Conservation (phyloP, 2,888 invertebrate genomes). For the Aquatica leii region DNA sequence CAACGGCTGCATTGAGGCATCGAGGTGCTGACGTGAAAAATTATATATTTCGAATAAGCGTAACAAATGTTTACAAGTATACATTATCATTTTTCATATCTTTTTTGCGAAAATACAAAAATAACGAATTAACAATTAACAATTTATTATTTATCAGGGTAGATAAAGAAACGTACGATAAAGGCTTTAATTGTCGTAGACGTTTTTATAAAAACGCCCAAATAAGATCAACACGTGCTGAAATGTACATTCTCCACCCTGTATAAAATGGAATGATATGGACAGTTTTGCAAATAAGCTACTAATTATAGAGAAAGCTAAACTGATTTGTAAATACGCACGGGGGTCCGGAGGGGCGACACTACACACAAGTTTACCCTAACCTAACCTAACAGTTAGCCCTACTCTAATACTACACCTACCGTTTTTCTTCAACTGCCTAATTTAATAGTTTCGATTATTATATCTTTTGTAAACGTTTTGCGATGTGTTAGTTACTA, state of each 20-base stretch:
- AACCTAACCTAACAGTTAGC: constrained; percentile 56
- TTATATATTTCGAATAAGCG: constrained; percentile 55
- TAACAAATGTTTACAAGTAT: constrained; percentile 44
- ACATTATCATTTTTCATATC: constrained; percentile 30
- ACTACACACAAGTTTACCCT: constrained; percentile 54
- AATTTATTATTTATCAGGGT: constrained; percentile 36
- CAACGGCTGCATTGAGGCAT: constrained; percentile 54
- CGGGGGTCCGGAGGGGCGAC: constrained; percentile 48
- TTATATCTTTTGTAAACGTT: constrained; percentile 30
- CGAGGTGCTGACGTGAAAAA: constrained; percentile 58
- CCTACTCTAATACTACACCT: constrained; percentile 56
- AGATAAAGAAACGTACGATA: constrained; percentile 23
- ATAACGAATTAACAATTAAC: constrained; percentile 58
- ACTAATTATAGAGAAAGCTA: constrained; percentile 42
- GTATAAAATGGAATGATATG: constrained; percentile 46
- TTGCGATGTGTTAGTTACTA: constrained; percentile 35
- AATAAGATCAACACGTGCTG: constrained; percentile 22
- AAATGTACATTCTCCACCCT: constrained; percentile 30
- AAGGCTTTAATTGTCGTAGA: constrained; percentile 9
- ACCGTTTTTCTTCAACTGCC: constrained; percentile 48
- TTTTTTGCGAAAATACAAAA: constrained; percentile 56
- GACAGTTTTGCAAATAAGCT: constrained; percentile 40
- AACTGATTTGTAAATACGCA: constrained; percentile 45
- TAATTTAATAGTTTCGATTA: constrained; percentile 33
- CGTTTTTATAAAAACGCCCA: constrained; percentile 15